Conservation (phyloP, 2,113 vertebrate species). For the Centrocercus urophasianus region DNA sequence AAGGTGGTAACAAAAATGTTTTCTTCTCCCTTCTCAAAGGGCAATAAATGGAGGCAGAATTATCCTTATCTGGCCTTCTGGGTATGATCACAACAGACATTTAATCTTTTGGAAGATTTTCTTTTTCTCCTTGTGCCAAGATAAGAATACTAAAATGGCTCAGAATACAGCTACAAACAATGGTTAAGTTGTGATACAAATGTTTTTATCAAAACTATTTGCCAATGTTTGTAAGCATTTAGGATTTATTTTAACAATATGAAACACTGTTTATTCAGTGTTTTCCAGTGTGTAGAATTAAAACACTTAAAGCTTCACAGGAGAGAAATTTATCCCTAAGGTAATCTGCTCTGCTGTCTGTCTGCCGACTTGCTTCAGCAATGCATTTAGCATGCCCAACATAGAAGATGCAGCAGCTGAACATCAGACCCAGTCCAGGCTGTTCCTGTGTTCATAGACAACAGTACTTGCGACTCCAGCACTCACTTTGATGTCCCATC, state of each 20-base stretch:
- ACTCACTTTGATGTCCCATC: conserved; percentile 47
- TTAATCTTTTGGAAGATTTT: not conserved
- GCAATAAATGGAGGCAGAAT: not conserved
- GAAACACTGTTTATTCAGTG: not conserved
- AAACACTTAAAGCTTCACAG: conserved; percentile 9
- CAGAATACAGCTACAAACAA: not conserved
- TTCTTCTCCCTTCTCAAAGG: not conserved
- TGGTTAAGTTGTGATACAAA: not conserved
- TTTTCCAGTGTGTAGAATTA: conserved; percentile 28
- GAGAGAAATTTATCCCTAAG: conserved; percentile 5
- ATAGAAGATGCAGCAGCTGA: not conserved
- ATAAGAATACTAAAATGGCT: not conserved
- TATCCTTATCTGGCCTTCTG: not conserved
- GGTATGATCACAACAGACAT: not conserved
- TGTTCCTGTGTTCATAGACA: not conserved
- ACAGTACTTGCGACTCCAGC: not conserved
- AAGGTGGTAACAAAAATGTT: not conserved
- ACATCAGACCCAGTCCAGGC: not conserved
- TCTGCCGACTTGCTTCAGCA: not conserved
- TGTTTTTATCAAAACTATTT: not conserved
- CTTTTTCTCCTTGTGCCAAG: not conserved
- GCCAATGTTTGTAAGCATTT: conserved; percentile 21
- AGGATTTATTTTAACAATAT: not conserved
- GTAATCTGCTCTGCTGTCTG: not conserved
- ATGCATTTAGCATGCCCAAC: not conserved